These are phyloP conservation scores for Sceloporus tristichus DNA, from an alignment of 2,113 vertebrate genomes.

Conservation along the genomic window DNA sequence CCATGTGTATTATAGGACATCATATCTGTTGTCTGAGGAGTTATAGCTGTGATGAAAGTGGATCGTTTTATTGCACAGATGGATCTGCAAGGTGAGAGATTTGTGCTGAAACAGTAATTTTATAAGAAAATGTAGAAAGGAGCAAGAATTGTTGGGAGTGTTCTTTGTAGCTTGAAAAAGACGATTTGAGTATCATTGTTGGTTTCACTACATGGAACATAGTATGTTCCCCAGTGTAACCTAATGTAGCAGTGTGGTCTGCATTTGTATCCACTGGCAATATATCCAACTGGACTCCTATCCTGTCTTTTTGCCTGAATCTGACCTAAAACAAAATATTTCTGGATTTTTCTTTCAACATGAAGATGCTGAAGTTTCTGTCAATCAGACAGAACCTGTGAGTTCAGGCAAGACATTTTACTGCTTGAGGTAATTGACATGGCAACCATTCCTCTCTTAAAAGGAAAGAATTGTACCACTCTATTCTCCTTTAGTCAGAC, in stretches of 20 bases:
- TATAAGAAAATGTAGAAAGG: not conserved
- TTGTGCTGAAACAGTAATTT: slow-evolving; percentile 19
- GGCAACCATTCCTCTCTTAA: not conserved
- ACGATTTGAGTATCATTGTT: not conserved
- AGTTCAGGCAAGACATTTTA: not conserved
- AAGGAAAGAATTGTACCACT: too few relatives aligned
- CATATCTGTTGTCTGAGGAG: slow-evolving; percentile 31
- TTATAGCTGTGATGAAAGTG: not conserved
- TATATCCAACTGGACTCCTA: not conserved
- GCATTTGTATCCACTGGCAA: not conserved
- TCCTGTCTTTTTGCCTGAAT: not conserved
- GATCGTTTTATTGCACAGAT: not conserved
- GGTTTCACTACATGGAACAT: not conserved
- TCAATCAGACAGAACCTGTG: not conserved
- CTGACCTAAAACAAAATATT: not conserved
- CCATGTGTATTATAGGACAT: not conserved
- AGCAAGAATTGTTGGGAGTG: not conserved
- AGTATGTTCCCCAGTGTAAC: not conserved
- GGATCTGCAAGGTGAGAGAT: slow-evolving; percentile 3
- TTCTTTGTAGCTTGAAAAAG: not conserved
- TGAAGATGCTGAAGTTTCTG: not conserved
- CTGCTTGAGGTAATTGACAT: not conserved
- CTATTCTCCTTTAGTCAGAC: too few relatives aligned
- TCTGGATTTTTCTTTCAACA: not conserved
- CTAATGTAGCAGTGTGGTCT: not conserved